A percentile compares a stretch with the other conserved stretches of the same genome.
These are phyloP conservation scores for Micrastur ruficollis DNA, from an alignment of 2,797 vertebrate species.

Conservation along the genomic window DNA sequence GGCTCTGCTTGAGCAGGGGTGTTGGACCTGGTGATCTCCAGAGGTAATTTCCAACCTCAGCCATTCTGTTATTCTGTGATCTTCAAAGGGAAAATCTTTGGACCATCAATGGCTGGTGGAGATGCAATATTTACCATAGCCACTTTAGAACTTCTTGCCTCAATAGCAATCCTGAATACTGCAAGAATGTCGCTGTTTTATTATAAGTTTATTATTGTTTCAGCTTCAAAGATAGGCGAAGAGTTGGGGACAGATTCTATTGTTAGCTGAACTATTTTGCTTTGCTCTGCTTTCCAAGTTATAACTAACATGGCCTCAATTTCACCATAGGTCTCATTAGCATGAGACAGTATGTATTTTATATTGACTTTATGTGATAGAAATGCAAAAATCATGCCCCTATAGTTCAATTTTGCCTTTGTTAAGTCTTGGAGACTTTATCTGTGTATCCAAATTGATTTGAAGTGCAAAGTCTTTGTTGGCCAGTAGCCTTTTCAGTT, in stretches of 20 bases:
- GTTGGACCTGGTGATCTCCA: neutral
- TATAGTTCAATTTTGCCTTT: neutral
- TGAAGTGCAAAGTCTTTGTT: neutral
- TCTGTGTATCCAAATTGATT: neutral
- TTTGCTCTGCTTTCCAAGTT: neutral
- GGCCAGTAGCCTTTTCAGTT: neutral
- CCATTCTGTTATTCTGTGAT: neutral
- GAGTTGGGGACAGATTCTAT: neutral
- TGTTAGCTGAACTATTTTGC: neutral
- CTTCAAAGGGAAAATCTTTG: neutral
- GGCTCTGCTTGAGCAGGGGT: neutral
- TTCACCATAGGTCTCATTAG: neutral
- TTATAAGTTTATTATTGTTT: neutral
- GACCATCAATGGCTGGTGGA: neutral
- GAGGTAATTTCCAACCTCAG: neutral
- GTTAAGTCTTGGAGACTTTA: neutral
- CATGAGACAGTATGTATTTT: neutral
- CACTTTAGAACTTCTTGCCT: neutral
- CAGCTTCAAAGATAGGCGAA: neutral
- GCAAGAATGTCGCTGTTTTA: neutral
- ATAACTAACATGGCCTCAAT: neutral
- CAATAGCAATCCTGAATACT: neutral
- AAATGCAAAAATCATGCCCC: neutral
- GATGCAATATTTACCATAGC: neutral
- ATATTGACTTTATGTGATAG: neutral